Evolutionary conservation across 2,113 vertebrate species (phyloP).

Genomic region (Brachirus orientalis): DNA sequence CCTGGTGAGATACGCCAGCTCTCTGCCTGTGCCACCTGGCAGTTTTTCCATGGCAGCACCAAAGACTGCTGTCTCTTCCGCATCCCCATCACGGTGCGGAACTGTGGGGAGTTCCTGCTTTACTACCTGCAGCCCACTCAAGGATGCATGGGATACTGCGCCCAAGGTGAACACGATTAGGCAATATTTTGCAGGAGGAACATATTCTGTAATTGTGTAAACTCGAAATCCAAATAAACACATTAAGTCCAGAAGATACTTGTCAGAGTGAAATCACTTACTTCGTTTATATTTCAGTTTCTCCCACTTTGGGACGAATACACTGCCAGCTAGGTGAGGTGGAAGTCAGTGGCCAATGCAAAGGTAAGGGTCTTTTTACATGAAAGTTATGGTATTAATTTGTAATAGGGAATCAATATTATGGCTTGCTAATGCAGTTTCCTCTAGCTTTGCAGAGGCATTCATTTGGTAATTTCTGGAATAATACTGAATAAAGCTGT

Average conservation of each 20-base stretch:
- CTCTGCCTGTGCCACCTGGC: conserved; percentile 80
- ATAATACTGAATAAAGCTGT: too few relatives aligned
- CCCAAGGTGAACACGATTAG: conserved; percentile 70
- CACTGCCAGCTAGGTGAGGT: conserved; percentile 71
- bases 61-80: conserved; percentile 84
- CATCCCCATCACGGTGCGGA: conserved; percentile 75
- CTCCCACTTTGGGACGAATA: conserved; percentile 68
- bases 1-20: conserved; percentile 71
- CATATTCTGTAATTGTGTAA: neutral
- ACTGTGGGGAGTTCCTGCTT: conserved; percentile 81
- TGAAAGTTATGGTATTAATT: too few relatives aligned
- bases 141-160: conserved; percentile 85
- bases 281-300: conserved; percentile 43
- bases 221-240: too few relatives aligned
- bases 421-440: too few relatives aligned
- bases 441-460: too few relatives aligned
- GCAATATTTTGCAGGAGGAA: too few relatives aligned
- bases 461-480: too few relatives aligned
- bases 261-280: neutral
- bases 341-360: conserved; percentile 73
- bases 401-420: too few relatives aligned
- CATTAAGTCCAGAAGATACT: too few relatives aligned
- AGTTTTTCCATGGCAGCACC: conserved; percentile 74
- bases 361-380: conserved; percentile 60
- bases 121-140: conserved; percentile 83